Conservation (phyloP, 2,888 invertebrate species). For the Ormia ochracea region DNA sequence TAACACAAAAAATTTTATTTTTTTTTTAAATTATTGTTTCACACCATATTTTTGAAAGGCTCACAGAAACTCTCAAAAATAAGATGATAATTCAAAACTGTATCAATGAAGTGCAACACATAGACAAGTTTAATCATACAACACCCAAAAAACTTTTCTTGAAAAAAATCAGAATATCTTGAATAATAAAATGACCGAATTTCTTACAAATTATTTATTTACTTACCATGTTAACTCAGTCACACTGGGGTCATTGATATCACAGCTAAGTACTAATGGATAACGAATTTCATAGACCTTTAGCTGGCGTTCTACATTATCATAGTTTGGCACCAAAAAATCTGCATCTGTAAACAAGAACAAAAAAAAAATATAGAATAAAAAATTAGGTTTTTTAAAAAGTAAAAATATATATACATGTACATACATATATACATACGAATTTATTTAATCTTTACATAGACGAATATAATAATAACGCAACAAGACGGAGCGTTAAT, state of each 20-base stretch:
- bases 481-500: neutral
- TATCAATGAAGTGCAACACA: too few relatives aligned
- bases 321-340: conserved; percentile 75
- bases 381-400: neutral
- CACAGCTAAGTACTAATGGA: conserved; percentile 75
- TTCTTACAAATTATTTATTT: neutral
- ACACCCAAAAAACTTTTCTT: too few relatives aligned
- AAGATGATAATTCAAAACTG: too few relatives aligned
- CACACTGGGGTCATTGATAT: conserved; percentile 69
- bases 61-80: too few relatives aligned
- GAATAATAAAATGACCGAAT: neutral
- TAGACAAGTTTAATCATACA: too few relatives aligned
- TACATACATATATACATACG: too few relatives aligned
- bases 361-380: neutral
- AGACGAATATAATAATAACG: neutral
- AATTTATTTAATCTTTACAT: neutral
- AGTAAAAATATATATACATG: conserved; percentile 7
- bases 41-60: too few relatives aligned
- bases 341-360: conserved; percentile 71
- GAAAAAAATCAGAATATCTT: too few relatives aligned
- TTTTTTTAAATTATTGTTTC: too few relatives aligned
- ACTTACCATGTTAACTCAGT: conserved; percentile 73
- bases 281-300: conserved; percentile 74
- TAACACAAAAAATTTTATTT: too few relatives aligned
- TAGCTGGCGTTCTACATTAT: conserved; percentile 70